These are phyloP conservation scores for Mormyrus hasselquistii DNA, from an alignment of 2,797 vertebrate genomes.

Conservation along the genomic window DNA sequence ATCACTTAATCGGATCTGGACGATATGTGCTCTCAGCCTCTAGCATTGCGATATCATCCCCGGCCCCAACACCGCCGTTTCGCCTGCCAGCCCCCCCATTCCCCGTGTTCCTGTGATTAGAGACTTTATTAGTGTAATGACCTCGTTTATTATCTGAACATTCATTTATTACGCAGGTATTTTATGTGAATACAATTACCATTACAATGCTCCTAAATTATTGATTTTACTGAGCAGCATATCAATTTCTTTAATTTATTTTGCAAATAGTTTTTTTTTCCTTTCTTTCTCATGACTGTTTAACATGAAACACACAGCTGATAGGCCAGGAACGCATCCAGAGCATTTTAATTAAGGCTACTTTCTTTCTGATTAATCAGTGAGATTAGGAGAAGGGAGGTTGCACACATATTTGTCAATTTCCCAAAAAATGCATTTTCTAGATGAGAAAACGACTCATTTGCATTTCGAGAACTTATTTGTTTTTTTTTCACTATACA, in stretches of 20 bases:
- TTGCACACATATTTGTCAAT: conserved; percentile 33
- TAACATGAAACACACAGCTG: background rate
- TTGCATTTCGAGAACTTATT: conserved; percentile 12
- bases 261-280: conserved; percentile 12
- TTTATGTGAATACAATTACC: conserved; percentile 19
- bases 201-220: conserved; percentile 19
- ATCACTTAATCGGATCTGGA: background rate
- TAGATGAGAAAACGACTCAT: conserved; percentile 11
- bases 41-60: background rate
- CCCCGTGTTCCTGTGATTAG: background rate
- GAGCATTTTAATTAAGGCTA: conserved; percentile 62
- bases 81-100: background rate
- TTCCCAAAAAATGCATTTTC: conserved; percentile 21
- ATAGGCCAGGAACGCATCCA: background rate
- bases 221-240: conserved; percentile 19
- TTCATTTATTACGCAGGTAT: conserved; percentile 13
- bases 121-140: conserved; percentile 20
- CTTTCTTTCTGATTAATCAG: conserved; percentile 68
- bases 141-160: conserved; percentile 12
- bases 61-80: background rate
- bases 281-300: background rate
- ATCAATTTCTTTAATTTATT: conserved; percentile 21
- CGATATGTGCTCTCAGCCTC: background rate
- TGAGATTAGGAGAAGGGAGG: conserved; percentile 63
- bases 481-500: background rate